Evolutionary conservation across 92 coral and sea anemone genomes (phyloP), one percentile per base, ranked within the genome.

Genomic region (Epizoanthus fatuus): DNA sequence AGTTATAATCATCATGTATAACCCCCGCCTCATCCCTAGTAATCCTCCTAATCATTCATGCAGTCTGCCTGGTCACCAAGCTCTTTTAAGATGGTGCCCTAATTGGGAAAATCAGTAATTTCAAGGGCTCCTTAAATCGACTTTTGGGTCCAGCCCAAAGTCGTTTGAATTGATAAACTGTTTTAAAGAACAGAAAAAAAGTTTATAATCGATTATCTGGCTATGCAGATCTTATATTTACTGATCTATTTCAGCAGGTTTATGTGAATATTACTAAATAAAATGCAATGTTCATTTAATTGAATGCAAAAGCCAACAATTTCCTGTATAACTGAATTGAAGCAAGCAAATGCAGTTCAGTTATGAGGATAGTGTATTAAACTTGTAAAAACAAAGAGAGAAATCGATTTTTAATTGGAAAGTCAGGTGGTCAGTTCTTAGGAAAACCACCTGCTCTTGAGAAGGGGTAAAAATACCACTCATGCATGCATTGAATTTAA

Each of bases 301-400:
- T n/a, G n/a, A n/a, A n/a, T n/a, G n/a, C n/a, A n/a, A n/a, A n/a
- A 22, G 25, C 60, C 42, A 76, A 66, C 77, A 76, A 35, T 86
- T 78, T 78, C 56, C 78, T 51, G 12, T 25, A 15, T 35, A 70
- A 68, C 75, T 85, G 83, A 64, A 67, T 22, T 22, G 25, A 86
- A 29, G 76, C 53, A 86, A 86, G 77, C 25, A 69, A 86, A 86
- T 86, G 66, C 90, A 38, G 83, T 86, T 86, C 85, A 80, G 85
- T 80, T 80, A 80, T 80, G 53, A 42, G 74, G 74, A 80, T 63
- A 80, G 54, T 38, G 25, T 80, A 80, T 85, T 77, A 35, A 65
- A 86, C 85, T 60, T 56, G 66, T 79, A 76, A 67, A 76, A 66
- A 86, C 39, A 51, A 16, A 77, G 59, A 79, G 85, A 79, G 84